Evolutionary conservation across 2,797 vertebrate genomes (phyloP), one percentile per base, ranked within the genome.

Genomic region (Corythornis leucogaster): DNA sequence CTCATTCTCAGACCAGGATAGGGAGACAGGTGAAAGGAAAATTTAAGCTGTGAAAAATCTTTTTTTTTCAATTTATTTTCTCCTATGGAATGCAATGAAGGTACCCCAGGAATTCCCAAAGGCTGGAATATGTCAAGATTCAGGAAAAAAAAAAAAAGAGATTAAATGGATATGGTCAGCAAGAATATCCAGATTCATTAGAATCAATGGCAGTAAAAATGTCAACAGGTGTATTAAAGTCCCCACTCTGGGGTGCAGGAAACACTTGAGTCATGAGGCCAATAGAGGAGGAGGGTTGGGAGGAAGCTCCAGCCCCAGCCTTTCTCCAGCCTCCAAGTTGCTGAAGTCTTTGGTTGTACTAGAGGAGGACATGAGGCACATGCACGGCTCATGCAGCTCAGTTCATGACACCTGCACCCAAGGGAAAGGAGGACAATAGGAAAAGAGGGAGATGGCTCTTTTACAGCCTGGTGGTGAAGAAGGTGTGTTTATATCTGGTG

Each of bases 331-430:
- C 15, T 51, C 50, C 50, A 30, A 15, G 4, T 92, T 95, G 30
- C 67, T 55, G 55, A 89, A 50, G 9, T 54, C 90, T 40, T 92
- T 75, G 6, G 26, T 81, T 42, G 80, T 93, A 5, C 79, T 89
- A 4, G 85, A 91, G 25, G 85, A 71, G 26, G 89, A 90, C 35
- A 95, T 95, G 40, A 97, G 84, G 83, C 82, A 97, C 26, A 87
- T 86, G 59, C 90, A 96, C 22, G 87, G 90, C 58, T 93, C 89
- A 12, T 42, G 62, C 66, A 87, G 81, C 88, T 97, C 93, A 13
- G 87, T 91, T 77, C 50, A 30, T 33, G 93, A 67, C 12, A 95
- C 66, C 57, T 96, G 82, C 48, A 95, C 86, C 97, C 98, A 77
- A 40, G 68, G 31, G 64, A 86, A 85, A 67, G 3, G 30, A 71